A percentile compares a stretch with the other conserved stretches of the same genome.
Conservation (phyloP, 2,888 invertebrate genomes). For the Drosophila robusta region DNA sequence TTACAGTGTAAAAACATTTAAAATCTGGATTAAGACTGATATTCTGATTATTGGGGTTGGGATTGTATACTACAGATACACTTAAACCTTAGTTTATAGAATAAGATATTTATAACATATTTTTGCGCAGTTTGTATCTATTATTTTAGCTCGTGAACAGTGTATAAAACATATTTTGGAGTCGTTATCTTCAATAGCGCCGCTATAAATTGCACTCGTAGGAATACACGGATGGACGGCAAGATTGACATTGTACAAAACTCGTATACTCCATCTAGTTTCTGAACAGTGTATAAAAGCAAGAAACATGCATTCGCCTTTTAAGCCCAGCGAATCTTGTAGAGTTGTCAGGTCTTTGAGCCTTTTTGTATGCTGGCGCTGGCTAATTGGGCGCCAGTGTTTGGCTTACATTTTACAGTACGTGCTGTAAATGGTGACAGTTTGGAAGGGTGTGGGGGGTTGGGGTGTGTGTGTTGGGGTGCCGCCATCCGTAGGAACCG, state of each 20-base stretch:
- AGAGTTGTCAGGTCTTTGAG: slow-evolving; percentile 23
- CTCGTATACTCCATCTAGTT: background rate
- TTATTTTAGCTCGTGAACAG: too few species aligned
- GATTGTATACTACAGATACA: too few species aligned
- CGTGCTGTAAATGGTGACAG: slow-evolving; percentile 25
- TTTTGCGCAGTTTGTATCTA: too few species aligned
- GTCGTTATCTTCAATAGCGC: background rate
- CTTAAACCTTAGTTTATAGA: too few species aligned
- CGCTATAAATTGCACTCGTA: background rate
- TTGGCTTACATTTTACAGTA: slow-evolving; percentile 4
- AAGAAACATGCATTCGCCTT: slow-evolving; percentile 53
- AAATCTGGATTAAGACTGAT: background rate
- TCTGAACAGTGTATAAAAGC: slow-evolving; percentile 16
- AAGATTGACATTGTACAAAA: background rate
- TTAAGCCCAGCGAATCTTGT: slow-evolving; percentile 41
- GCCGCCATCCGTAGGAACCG: slow-evolving; percentile 53
- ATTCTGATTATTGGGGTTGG: too few species aligned
- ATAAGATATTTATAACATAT: too few species aligned
- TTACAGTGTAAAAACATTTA: background rate
- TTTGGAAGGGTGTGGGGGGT: slow-evolving; percentile 11
- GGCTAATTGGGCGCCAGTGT: slow-evolving; percentile 49
- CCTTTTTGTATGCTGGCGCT: background rate
- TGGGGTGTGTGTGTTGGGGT: background rate
- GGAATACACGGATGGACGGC: too few species aligned
- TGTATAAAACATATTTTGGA: slow-evolving; percentile 6